phyloP scores from a whole-genome alignment of 2,888 invertebrate species.

The Drosophila aldrichi region DNA sequence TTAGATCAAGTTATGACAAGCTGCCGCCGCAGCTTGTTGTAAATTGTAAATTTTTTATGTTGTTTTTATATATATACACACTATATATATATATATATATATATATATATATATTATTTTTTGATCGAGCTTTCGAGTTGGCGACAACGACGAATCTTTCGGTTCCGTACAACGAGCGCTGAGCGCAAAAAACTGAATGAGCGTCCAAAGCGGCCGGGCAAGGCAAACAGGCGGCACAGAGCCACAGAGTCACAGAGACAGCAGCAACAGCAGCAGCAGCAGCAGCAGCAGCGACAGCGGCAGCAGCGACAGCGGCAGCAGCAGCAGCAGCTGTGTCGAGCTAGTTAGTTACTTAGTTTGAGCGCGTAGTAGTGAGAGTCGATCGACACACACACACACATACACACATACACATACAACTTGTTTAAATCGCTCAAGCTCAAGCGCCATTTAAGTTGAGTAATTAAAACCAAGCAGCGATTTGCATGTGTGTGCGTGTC shows the following conservation, averaged over 20 bases:
- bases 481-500: slow-evolving; percentile 59
- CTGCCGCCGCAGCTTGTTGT: slow-evolving; percentile 31
- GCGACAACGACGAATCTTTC: slow-evolving; percentile 71
- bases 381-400: slow-evolving; percentile 51
- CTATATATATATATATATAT: slow-evolving; percentile 7
- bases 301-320: slow-evolving; percentile 15
- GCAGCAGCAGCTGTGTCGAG: slow-evolving; percentile 53
- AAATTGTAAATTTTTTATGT: slow-evolving; percentile 44
- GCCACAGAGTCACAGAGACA: slow-evolving; percentile 35
- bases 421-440: slow-evolving; percentile 80
- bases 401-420: slow-evolving; percentile 51
- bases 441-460: slow-evolving; percentile 81
- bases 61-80: slow-evolving; percentile 9
- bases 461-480: slow-evolving; percentile 74
- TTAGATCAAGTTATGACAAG: slow-evolving; percentile 63
- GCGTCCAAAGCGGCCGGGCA: slow-evolving; percentile 77
- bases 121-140: slow-evolving; percentile 48
- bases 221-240: slow-evolving; percentile 75
- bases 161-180: slow-evolving; percentile 80
- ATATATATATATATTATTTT: slow-evolving; percentile 21
- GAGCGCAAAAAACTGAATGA: slow-evolving; percentile 79
- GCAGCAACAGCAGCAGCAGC: slow-evolving; percentile 22
- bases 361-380: slow-evolving; percentile 76
- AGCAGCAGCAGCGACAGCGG: slow-evolving; percentile 12
- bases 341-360: slow-evolving; percentile 78